Percentiles rank a stretch among this genome's conserved stretches.
Evolutionary conservation across 2,113 vertebrate species (phyloP).

Genomic region (Phylloscopus trochiloides): DNA sequence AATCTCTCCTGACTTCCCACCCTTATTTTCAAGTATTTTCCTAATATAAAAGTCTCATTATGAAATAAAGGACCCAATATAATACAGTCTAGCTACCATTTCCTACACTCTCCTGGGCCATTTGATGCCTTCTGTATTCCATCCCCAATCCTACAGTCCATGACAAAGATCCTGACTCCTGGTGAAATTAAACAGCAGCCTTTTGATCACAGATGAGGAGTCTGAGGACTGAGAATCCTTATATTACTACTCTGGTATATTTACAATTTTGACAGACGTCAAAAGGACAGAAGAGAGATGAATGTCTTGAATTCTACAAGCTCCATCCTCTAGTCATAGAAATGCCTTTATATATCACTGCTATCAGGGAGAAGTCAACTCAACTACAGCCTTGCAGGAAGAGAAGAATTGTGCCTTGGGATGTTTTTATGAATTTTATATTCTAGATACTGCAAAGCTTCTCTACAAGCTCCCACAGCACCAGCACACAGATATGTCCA

Average conservation of each 20-base stretch:
- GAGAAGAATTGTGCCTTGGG: not conserved
- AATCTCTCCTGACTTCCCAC: not conserved
- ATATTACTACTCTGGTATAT: not conserved
- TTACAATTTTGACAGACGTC: not conserved
- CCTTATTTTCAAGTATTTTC: not conserved
- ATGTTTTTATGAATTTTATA: not conserved
- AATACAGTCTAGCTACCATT: not conserved
- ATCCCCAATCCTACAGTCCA: not conserved
- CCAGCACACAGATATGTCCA: not conserved
- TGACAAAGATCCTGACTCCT: not conserved
- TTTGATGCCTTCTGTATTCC: not conserved
- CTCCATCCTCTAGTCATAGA: not conserved
- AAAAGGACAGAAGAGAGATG: not conserved
- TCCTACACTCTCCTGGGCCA: not conserved
- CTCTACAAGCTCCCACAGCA: not conserved
- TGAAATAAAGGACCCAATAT: not conserved
- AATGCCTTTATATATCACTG: not conserved
- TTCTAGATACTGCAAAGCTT: not conserved
- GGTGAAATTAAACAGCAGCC: not conserved
- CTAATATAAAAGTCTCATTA: not conserved
- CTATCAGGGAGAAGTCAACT: not conserved
- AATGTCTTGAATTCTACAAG: not conserved
- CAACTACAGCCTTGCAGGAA: not conserved
- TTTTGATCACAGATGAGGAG: not conserved
- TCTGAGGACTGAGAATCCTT: not conserved